A percentile compares a stretch with the other conserved stretches of the same genome.
These are phyloP conservation scores for Cephus pulcher DNA, from an alignment of 2,888 invertebrate species.

Conservation along the genomic window DNA sequence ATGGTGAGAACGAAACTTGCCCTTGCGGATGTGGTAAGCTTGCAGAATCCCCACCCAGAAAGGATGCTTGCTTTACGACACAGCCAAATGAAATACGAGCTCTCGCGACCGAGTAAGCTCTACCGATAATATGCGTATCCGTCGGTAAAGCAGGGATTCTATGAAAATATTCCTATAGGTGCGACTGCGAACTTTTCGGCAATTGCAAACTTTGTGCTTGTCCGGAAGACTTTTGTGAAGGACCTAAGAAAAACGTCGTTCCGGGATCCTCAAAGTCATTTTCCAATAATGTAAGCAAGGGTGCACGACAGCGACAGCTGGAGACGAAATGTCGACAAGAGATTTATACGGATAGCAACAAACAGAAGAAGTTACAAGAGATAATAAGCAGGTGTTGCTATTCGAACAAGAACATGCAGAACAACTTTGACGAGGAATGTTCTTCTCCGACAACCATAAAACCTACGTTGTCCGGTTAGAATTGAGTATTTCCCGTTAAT, in stretches of 20 bases:
- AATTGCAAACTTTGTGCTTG: not conserved
- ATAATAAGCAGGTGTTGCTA: conserved; percentile 25
- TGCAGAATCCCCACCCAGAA: conserved; percentile 13
- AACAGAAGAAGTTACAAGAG: conserved; percentile 28
- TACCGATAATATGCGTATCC: not conserved
- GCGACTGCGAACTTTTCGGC: not conserved
- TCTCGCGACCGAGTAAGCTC: not conserved
- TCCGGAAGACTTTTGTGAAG: not conserved
- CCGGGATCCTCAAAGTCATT: not conserved
- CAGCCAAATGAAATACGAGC: not conserved
- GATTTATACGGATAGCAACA: conserved; percentile 23
- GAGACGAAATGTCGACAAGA: conserved; percentile 21
- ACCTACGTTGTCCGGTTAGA: conserved; percentile 27
- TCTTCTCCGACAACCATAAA: conserved; percentile 20
- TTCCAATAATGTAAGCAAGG: not conserved
- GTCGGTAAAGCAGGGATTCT: not conserved
- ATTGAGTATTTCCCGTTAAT: not conserved
- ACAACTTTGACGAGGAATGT: not conserved
- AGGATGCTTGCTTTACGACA: not conserved
- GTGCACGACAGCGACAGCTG: not conserved
- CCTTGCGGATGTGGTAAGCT: conserved; percentile 27
- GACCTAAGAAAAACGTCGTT: not conserved
- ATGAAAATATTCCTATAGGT: not conserved
- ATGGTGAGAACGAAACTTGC: conserved; percentile 22
- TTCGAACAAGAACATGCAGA: conserved; percentile 9